Percentiles rank a stretch among this genome's conserved stretches.
phyloP scores from a whole-genome alignment of 2,888 invertebrate genomes.

The Stenurella melanura region DNA sequence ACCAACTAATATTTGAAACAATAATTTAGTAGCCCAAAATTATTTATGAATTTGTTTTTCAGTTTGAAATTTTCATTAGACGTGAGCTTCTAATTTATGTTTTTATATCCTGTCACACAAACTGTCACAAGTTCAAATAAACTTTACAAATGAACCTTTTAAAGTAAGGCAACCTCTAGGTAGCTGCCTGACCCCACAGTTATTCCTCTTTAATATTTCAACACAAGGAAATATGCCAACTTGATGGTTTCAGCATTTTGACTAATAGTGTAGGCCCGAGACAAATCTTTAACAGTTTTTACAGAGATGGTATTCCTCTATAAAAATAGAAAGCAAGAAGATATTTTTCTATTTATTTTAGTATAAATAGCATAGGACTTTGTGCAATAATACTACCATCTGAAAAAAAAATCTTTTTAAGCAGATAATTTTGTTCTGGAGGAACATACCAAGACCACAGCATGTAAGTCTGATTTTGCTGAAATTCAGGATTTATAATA shows the following conservation, averaged over 20 bases:
- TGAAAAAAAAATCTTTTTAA: too few relatives aligned
- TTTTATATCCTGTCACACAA: constrained; percentile 46
- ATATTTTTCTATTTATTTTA: too few relatives aligned
- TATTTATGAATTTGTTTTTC: constrained; percentile 16
- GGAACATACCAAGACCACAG: too few relatives aligned
- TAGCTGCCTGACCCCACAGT: constrained; percentile 46
- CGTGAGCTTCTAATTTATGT: constrained; percentile 44
- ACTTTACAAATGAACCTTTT: constrained; percentile 50
- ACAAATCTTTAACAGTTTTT: constrained; percentile 13
- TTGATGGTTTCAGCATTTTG: constrained; percentile 43
- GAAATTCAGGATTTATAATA: too few relatives aligned
- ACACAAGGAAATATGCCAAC: constrained; percentile 46
- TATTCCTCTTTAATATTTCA: constrained; percentile 51
- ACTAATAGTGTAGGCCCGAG: constrained; percentile 46
- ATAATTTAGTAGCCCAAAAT: constrained; percentile 4
- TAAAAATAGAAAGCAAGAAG: not conserved
- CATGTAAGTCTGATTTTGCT: too few relatives aligned
- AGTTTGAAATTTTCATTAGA: constrained; percentile 42
- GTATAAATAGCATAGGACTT: too few relatives aligned
- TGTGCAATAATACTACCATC: too few relatives aligned
- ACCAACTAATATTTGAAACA: not conserved
- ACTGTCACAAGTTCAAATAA: constrained; percentile 50
- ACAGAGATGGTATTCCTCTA: not conserved
- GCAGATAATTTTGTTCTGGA: too few relatives aligned
- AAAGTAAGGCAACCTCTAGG: constrained; percentile 45